These are phyloP conservation scores for Eulemur rufifrons DNA, from an alignment of 2,113 vertebrate species.

Conservation along the genomic window DNA sequence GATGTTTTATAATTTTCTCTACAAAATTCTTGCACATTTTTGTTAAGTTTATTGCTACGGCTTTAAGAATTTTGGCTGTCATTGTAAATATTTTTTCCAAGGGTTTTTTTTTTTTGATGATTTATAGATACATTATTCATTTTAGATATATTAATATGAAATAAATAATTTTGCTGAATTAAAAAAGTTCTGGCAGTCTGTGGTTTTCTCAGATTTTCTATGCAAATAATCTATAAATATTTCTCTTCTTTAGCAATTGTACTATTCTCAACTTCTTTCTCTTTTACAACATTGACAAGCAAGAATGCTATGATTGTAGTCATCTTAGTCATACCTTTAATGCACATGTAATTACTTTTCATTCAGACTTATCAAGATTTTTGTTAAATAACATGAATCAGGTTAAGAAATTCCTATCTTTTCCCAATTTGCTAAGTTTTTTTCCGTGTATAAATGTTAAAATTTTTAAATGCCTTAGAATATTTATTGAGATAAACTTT, in stretches of 20 bases:
- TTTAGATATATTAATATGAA: neutral
- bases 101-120: neutral
- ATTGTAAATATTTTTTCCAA: neutral
- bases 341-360: neutral
- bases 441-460: neutral
- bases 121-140: neutral
- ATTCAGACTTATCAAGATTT: neutral
- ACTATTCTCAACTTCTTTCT: neutral
- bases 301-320: neutral
- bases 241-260: neutral
- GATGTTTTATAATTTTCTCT: neutral
- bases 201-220: neutral
- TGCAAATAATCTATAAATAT: neutral
- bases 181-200: neutral
- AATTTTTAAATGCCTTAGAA: neutral
- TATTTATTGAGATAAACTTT: neutral
- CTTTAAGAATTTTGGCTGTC: neutral
- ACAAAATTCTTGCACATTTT: neutral
- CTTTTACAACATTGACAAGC: neutral
- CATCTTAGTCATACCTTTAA: neutral
- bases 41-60: neutral
- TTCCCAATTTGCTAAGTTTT: neutral
- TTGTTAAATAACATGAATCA: neutral
- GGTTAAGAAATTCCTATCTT: neutral
- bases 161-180: neutral